Evolutionary conservation across 2,797 vertebrate species (phyloP), one percentile per base, ranked within the genome.

Genomic region (Bradypus variegatus): DNA sequence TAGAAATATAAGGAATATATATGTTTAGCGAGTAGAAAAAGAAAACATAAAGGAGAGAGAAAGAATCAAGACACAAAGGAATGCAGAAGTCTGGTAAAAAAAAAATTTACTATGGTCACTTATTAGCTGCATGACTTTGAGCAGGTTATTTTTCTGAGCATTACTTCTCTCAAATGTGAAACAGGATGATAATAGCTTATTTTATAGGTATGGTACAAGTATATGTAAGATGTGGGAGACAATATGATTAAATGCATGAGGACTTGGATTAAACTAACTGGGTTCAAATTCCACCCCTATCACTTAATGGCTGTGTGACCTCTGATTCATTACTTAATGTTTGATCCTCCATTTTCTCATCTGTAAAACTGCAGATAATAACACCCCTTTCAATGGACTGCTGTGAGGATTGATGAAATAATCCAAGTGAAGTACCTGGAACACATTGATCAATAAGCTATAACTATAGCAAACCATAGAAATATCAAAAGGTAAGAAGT

Each of bases 401-500:
- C 36, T 94, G 9, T 78, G 80, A 86, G 29, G 64, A 73, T 5
- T 73, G 29, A 86, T 10, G 75, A 67, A 45, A 88, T 18, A 91
- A 62, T 50, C 75, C 76, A 73, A 73, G 25, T 73, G 79, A 92
- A 77, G 41, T 65, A 1, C 27, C 75, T 65, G 23, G 21, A 86
- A 92, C 16, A 82, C 14, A 73, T 58, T 75, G 31, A 38, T 79
- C 27, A 86, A 82, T 79, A 76, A 84, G n/a, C 10, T 67, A n/a
- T 60, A 78, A 84, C 72, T 38, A 27, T 33, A 65, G 29, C 21
- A 72, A 11, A 13, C 6, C 23, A 72, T 25, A 41, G 38, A 36
- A 89, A 77, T 70, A 75, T n/a, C n/a, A 67, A 72, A 82, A 92
- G 41, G 48, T 91, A 86, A 65, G 33, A 87, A 92, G 86, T 89